Percentiles rank a stretch among this genome's conserved stretches.
phyloP scores from a whole-genome alignment of 2,113 vertebrate species.

The Larimichthys crocea region DNA sequence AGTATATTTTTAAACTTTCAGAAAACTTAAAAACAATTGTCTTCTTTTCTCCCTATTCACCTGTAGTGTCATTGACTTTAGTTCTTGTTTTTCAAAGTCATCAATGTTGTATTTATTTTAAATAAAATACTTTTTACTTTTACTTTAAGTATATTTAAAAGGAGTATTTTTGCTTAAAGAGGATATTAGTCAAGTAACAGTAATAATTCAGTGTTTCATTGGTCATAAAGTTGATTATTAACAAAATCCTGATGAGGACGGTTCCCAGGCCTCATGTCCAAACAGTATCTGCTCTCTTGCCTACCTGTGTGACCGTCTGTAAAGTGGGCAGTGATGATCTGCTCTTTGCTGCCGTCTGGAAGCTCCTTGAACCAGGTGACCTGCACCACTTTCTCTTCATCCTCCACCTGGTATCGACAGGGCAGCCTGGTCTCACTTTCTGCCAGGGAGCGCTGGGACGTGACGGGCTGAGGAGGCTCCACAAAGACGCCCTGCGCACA shows the following conservation, averaged over 20 bases:
- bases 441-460: slow-evolving; percentile 48
- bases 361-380: slow-evolving; percentile 81
- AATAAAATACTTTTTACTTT: no score
- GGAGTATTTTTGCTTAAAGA: no score
- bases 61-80: no score
- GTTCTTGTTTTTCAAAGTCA: no score
- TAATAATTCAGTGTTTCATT: background rate
- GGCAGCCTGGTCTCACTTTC: slow-evolving; percentile 77
- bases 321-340: slow-evolving; percentile 79
- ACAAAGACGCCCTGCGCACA: slow-evolving; percentile 60
- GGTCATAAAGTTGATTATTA: background rate
- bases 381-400: slow-evolving; percentile 71
- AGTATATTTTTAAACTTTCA: no score
- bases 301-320: slow-evolving; percentile 70
- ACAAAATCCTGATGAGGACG: background rate
- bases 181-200: no score
- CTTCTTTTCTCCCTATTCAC: no score
- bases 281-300: background rate
- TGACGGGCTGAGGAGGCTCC: slow-evolving; percentile 60
- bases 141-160: no score
- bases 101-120: no score
- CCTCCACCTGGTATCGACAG: slow-evolving; percentile 68
- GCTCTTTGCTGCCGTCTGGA: slow-evolving; percentile 66
- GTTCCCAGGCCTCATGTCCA: background rate
- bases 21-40: no score